A percentile compares a stretch with the other conserved stretches of the same genome.
Conservation (phyloP, 2,797 vertebrate species). For the Anguilla anguilla region DNA sequence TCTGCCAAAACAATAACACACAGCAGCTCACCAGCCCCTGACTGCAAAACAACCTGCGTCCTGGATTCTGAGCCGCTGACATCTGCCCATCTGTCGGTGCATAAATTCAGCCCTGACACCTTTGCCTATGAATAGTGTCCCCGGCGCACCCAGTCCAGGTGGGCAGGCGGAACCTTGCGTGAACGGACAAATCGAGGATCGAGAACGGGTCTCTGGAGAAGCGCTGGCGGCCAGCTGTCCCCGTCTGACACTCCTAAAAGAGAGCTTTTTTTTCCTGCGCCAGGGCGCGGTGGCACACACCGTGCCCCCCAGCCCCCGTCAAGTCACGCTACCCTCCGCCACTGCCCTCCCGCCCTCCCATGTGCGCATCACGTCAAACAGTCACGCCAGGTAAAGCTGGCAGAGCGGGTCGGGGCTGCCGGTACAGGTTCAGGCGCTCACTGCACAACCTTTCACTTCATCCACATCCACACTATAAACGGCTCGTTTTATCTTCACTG, state of each 20-base stretch:
- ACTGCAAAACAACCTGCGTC: not conserved
- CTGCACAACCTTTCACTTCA: not conserved
- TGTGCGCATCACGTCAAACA: not conserved
- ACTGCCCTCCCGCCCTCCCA: no score
- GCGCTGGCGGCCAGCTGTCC: not conserved
- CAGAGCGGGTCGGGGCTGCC: not conserved
- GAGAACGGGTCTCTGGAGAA: not conserved
- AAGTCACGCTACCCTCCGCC: not conserved
- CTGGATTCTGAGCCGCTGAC: not conserved
- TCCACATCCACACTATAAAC: not conserved
- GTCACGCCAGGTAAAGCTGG: not conserved
- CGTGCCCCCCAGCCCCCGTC: no score
- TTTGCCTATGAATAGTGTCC: not conserved
- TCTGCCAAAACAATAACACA: not conserved
- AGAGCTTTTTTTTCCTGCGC: not conserved
- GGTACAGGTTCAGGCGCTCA: not conserved
- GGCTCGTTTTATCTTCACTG: not conserved
- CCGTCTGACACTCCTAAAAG: not conserved
- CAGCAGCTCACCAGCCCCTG: not conserved
- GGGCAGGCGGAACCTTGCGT: not conserved
- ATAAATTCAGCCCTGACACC: not conserved
- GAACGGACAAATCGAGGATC: not conserved
- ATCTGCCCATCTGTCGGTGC: not conserved
- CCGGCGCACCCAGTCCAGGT: not conserved
- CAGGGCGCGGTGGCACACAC: not conserved